A percentile compares a stretch with the other conserved stretches of the same genome.
Evolutionary conservation across 2,888 invertebrate genomes (phyloP).

Genomic region (Chouioia cunea): DNA sequence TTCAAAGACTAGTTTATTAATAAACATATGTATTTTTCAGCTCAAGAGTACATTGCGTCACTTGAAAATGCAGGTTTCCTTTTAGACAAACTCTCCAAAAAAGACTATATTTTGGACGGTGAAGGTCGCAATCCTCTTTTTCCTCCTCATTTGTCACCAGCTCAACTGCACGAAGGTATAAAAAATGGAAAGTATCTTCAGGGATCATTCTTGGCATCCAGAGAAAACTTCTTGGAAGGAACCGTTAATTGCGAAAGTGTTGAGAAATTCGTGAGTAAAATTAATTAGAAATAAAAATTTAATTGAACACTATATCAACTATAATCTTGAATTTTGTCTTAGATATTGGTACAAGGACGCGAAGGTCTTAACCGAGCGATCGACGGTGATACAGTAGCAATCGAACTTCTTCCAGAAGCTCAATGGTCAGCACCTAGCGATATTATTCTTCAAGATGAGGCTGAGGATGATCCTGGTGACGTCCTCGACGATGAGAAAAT

Average conservation of each 20-base stretch:
- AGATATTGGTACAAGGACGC: constrained; percentile 82
- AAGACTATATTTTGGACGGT: constrained; percentile 74
- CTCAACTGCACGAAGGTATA: constrained; percentile 84
- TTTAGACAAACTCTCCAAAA: constrained; percentile 85
- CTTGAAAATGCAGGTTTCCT: constrained; percentile 77
- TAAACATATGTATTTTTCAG: constrained; percentile 67
- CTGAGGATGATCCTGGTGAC: constrained; percentile 77
- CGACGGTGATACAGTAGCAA: constrained; percentile 93
- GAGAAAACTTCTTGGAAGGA: constrained; percentile 96
- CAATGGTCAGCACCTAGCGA: constrained; percentile 94
- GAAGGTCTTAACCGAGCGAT: constrained; percentile 91
- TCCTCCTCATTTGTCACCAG: constrained; percentile 86
- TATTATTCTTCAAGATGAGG: constrained; percentile 83
- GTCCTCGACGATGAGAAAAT: constrained; percentile 75
- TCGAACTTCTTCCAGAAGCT: constrained; percentile 87
- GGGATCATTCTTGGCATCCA: constrained; percentile 87
- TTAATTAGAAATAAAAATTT: background rate
- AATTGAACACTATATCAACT: background rate
- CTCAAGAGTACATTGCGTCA: constrained; percentile 82
- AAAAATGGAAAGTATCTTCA: constrained; percentile 81
- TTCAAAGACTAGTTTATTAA: constrained; percentile 10
- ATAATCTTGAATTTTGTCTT: constrained; percentile 29
- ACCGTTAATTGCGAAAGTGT: constrained; percentile 83
- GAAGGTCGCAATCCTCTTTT: constrained; percentile 78
- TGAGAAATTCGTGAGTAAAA: constrained; percentile 80